Evolutionary conservation across 1,140 invertebrate genomes (phyloP).

Genomic region (Phortica variegata): DNA sequence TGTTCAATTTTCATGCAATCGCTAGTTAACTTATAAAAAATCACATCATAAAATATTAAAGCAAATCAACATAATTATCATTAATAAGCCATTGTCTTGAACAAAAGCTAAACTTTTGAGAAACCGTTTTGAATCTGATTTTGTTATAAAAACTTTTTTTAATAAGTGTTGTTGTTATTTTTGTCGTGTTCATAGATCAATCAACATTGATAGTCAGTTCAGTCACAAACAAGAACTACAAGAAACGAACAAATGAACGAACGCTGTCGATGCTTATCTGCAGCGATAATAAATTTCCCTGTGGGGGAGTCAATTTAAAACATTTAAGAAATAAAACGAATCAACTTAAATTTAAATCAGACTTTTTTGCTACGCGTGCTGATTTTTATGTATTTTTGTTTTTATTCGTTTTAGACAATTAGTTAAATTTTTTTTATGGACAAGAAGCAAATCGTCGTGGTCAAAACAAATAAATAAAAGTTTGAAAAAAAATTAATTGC

Average conservation of each 20-base stretch:
- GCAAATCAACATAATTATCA: too few relatives aligned
- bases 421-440: slow-evolving; percentile 22
- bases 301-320: slow-evolving; percentile 32
- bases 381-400: slow-evolving; percentile 34
- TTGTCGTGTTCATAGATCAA: slow-evolving; percentile 39
- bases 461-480: slow-evolving; percentile 10
- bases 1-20: too few relatives aligned
- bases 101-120: slow-evolving; percentile 22
- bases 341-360: slow-evolving; percentile 21
- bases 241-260: too few relatives aligned
- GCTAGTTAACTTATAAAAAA: too few relatives aligned
- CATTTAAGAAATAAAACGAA: slow-evolving; percentile 27
- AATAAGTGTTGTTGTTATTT: slow-evolving; percentile 9
- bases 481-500: slow-evolving; percentile 17
- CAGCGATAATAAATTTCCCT: slow-evolving; percentile 45
- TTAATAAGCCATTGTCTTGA: too few relatives aligned
- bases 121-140: neutral
- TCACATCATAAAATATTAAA: too few relatives aligned
- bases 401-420: slow-evolving; percentile 35
- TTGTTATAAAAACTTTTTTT: slow-evolving; percentile 1
- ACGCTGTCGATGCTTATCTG: slow-evolving; percentile 37
- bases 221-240: slow-evolving; percentile 15
- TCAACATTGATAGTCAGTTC: slow-evolving; percentile 19
- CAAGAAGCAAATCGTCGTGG: slow-evolving; percentile 1
- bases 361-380: slow-evolving; percentile 46